These are phyloP conservation scores for Cheilosia pagana DNA, from an alignment of 2,888 invertebrate genomes.

Conservation along the genomic window DNA sequence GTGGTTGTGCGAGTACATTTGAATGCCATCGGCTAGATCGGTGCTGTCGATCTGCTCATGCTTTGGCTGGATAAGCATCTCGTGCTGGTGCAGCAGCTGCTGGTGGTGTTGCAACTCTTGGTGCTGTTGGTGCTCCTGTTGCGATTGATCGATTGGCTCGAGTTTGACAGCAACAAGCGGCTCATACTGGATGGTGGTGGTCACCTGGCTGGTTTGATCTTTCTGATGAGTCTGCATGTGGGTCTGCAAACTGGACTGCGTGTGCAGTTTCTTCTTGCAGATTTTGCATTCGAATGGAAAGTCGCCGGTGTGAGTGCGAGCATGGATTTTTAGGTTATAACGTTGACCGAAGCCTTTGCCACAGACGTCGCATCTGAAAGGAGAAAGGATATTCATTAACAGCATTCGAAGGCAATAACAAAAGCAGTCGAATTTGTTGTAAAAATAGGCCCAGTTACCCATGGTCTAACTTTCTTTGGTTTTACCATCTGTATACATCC, in stretches of 20 bases:
- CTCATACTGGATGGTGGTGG: conserved; percentile 77
- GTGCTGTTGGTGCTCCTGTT: conserved; percentile 61
- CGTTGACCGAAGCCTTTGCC: conserved; percentile 83
- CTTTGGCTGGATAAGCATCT: conserved; percentile 67
- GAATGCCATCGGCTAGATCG: conserved; percentile 31
- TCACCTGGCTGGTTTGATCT: conserved; percentile 79
- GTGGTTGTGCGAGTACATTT: conserved; percentile 74
- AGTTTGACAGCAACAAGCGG: conserved; percentile 71
- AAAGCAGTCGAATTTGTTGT: neutral
- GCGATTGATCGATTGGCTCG: conserved; percentile 64
- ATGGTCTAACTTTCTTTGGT: neutral
- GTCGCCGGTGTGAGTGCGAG: conserved; percentile 83
- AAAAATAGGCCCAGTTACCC: neutral
- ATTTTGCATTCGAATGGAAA: conserved; percentile 83
- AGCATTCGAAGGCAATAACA: neutral
- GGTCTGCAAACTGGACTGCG: conserved; percentile 82
- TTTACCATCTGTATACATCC: too few species aligned
- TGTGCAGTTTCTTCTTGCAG: conserved; percentile 82
- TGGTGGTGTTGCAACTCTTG: conserved; percentile 67
- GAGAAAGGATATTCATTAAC: neutral
- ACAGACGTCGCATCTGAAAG: conserved; percentile 82
- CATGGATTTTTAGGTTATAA: conserved; percentile 83
- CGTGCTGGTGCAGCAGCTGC: conserved; percentile 78
- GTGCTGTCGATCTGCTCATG: conserved; percentile 33
- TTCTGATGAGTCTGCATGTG: conserved; percentile 83